A percentile compares a stretch with the other conserved stretches of the same genome.
Evolutionary conservation across 2,888 invertebrate species (phyloP).

Genomic region (Epirrhoe alternata): DNA sequence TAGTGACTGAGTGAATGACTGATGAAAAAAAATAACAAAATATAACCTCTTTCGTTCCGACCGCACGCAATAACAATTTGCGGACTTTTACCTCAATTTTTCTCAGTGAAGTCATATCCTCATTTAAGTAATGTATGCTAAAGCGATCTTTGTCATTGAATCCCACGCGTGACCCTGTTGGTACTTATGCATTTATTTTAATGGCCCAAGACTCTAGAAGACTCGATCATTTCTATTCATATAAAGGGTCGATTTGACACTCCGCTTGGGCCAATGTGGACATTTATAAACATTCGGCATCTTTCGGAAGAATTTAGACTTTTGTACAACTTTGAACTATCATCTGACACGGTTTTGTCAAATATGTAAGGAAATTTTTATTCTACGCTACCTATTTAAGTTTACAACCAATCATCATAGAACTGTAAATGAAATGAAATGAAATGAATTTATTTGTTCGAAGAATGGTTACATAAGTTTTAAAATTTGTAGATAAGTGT

Average conservation of each 20-base stretch:
- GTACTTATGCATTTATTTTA: slow-evolving; percentile 27
- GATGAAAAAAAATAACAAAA: too few species aligned
- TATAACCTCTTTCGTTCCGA: too few species aligned
- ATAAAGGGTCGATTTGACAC: slow-evolving; percentile 11
- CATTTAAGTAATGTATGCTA: slow-evolving; percentile 17
- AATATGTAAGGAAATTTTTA: too few species aligned
- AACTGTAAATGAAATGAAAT: too few species aligned
- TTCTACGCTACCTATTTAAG: too few species aligned
- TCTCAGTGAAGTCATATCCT: slow-evolving; percentile 32
- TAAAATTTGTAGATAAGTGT: too few species aligned
- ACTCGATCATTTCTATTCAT: slow-evolving; percentile 20
- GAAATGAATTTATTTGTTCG: too few species aligned
- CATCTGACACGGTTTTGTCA: too few species aligned
- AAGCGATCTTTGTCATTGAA: slow-evolving; percentile 29
- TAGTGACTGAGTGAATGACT: too few species aligned
- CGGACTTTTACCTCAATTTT: slow-evolving; percentile 18
- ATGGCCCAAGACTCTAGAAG: slow-evolving; percentile 22
- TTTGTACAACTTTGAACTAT: too few species aligned
- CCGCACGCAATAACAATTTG: slow-evolving; percentile 1
- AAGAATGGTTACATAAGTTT: too few species aligned
- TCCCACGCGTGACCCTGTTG: slow-evolving; percentile 33
- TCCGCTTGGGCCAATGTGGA: not conserved
- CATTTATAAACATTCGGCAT: not conserved
- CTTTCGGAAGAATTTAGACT: not conserved
- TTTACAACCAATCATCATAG: too few species aligned